These are phyloP conservation scores for Cephalopholis sonnerati DNA, from an alignment of 2,113 vertebrate genomes.

Conservation along the genomic window DNA sequence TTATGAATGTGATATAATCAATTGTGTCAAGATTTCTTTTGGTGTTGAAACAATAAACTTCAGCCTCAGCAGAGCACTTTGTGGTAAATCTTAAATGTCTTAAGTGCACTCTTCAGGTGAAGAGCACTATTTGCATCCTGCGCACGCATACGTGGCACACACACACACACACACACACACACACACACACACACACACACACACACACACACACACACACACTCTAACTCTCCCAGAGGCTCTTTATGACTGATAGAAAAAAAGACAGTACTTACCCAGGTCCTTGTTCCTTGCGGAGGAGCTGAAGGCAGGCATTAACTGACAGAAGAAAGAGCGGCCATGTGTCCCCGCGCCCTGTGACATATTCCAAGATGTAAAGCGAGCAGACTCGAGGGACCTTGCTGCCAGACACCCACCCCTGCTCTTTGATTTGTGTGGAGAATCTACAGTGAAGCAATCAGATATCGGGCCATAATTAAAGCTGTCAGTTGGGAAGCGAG, in stretches of 20 bases:
- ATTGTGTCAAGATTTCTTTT: conserved; percentile 1
- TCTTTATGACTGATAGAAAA: conserved; percentile 46
- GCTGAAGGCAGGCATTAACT: conserved; percentile 50
- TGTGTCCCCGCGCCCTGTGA: conserved; percentile 50
- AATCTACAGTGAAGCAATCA: conserved; percentile 91
- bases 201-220: neutral
- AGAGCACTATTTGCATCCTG: conserved; percentile 29
- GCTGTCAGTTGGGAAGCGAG: conserved; percentile 95
- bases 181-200: neutral
- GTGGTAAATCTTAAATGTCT: conserved; percentile 6
- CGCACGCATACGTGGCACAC: neutral
- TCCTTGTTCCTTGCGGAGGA: conserved; percentile 35
- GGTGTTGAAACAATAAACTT: conserved; percentile 22
- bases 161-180: neutral
- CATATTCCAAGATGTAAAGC: conserved; percentile 65
- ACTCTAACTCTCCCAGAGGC: neutral
- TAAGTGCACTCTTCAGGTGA: conserved; percentile 13
- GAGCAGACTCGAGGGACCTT: conserved; percentile 49
- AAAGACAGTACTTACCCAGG: conserved; percentile 38
- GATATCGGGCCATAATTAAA: conserved; percentile 97
- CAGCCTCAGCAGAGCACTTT: conserved; percentile 9
- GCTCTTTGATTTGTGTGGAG: conserved; percentile 78
- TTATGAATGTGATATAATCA: conserved; percentile 10
- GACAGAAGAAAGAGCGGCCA: conserved; percentile 45
- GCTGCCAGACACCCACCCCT: conserved; percentile 49